Base-by-base conservation (phyloP, 2,797 vertebrate species). In the Sebastes kiyomatsui region DNA sequence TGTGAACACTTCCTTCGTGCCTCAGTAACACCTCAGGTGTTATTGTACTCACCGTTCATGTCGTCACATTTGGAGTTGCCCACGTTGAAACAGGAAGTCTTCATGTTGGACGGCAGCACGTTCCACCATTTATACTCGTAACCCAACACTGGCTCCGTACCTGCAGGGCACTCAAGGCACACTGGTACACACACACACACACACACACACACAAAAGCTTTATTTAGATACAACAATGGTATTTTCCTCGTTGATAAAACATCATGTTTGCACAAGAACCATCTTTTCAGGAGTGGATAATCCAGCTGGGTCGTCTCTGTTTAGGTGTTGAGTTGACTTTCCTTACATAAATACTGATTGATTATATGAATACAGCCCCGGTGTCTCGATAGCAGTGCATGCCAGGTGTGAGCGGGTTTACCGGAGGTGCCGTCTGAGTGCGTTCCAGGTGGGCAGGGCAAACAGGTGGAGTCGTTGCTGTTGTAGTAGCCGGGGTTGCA, bases 51-150 rank as follows among this genome's bases (percentile, higher is more conserved):
- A 99, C 99, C 99, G 0, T 98, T 99, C 98, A 98, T 98, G 80
- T 96, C 94, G 11, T 99, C 97, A 18, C 98, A 99, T 81, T 98
- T 99, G 1, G 97, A 97, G 92, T 99, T 99, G 74, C 97, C 98
- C 3, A 99, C 97, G 12, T 99, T 99, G 92, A 99, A 99, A 88
- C 98, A 99, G 73, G 98, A 99, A 0, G 98, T 98, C 94, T 98
- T 99, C 98, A 99, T 99, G 90, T 98, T 99, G 84, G 89, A 70
- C 1, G 99, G 98, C 61, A 99, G 93, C n/a, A 97, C 93, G 71
- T 99, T 99, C 99, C 99, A 99, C 99, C 98, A 99, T 90, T 98
- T 99, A 79, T 98, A 99, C 86, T 99, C 97, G 90, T 98, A 98
- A 2, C 97, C 99, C 7, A 98, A 93, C 5, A 95, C 95, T 0